A percentile compares a stretch with the other conserved stretches of the same genome.
phyloP scores from a whole-genome alignment of 2,888 invertebrate species.

The Amorpha juglandis region DNA sequence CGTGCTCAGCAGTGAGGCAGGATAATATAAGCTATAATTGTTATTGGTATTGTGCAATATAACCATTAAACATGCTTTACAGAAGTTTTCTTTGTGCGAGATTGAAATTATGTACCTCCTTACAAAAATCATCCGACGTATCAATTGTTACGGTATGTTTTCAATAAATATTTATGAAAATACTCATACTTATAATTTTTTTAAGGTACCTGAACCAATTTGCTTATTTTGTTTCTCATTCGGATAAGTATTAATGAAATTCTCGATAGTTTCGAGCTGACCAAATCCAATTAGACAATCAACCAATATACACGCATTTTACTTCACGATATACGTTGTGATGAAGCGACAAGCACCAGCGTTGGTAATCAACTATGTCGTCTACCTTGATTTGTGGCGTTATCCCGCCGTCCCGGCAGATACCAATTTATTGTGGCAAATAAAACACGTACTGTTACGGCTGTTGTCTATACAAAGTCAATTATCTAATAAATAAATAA shows the following conservation, averaged over 20 bases:
- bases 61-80: no score
- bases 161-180: no score
- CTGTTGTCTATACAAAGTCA: slow-evolving; percentile 35
- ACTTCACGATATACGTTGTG: not conserved
- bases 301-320: not conserved
- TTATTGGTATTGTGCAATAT: no score
- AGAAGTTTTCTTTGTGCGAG: no score
- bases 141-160: no score
- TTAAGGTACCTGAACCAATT: no score
- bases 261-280: not conserved
- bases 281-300: not conserved
- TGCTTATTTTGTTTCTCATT: no score
- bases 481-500: slow-evolving; percentile 20
- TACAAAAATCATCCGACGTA: no score
- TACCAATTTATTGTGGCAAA: slow-evolving; percentile 62
- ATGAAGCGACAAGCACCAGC: slow-evolving; percentile 17
- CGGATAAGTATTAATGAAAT: not conserved
- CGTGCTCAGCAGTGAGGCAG: no score
- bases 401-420: slow-evolving; percentile 61
- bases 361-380: slow-evolving; percentile 52
- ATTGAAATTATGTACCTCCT: no score
- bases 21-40: no score
- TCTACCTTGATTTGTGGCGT: slow-evolving; percentile 67
- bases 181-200: no score
- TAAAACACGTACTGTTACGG: slow-evolving; percentile 48